Evolutionary conservation across 2,888 invertebrate genomes (phyloP).

Genomic region (Lottia gigantea): DNA sequence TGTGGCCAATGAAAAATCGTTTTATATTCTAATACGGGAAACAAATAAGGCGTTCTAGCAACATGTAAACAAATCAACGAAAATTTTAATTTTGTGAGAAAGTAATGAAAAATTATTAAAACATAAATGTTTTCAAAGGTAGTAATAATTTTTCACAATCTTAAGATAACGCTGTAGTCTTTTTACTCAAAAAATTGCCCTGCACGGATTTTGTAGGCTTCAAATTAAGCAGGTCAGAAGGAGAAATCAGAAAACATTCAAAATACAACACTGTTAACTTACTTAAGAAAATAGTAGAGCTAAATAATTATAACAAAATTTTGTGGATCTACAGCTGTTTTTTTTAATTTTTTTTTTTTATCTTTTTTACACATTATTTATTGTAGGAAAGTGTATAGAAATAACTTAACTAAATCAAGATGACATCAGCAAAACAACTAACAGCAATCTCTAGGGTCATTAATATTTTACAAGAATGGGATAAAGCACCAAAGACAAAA

Average conservation of each 20-base stretch:
- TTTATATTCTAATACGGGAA: slow-evolving; percentile 15
- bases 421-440: slow-evolving; percentile 66
- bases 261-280: too few species aligned
- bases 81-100: too few species aligned
- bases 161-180: background rate
- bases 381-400: background rate
- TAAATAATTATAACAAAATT: too few species aligned
- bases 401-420: slow-evolving; percentile 22
- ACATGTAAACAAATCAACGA: slow-evolving; percentile 34
- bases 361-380: too few species aligned
- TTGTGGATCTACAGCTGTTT: too few species aligned
- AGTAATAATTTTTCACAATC: background rate
- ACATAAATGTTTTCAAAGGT: background rate
- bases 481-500: slow-evolving; percentile 62
- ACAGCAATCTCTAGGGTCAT: slow-evolving; percentile 63
- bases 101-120: too few species aligned
- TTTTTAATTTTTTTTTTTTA: too few species aligned
- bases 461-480: slow-evolving; percentile 66
- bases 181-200: too few species aligned
- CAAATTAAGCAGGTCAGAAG: too few species aligned
- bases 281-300: too few species aligned
- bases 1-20: background rate
- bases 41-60: slow-evolving; percentile 50
- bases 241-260: too few species aligned
- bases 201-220: too few species aligned